Evolutionary conservation across 2,888 invertebrate genomes (phyloP).

Genomic region (Mactromeris polynyma): DNA sequence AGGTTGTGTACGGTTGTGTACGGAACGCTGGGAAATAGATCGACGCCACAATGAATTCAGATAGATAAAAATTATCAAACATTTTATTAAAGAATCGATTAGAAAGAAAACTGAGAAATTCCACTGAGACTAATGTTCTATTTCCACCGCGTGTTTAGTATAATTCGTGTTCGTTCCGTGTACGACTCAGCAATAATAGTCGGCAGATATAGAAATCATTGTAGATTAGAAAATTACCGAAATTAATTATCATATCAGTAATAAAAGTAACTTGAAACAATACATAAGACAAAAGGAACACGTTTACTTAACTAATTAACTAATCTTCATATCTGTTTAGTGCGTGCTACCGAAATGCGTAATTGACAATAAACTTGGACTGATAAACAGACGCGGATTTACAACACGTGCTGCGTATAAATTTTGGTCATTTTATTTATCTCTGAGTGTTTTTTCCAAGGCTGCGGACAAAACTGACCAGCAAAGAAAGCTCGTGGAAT

Average conservation of each 20-base stretch:
- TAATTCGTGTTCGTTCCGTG: background rate
- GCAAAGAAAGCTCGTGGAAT: background rate
- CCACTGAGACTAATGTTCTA: background rate
- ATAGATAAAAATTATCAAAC: no score
- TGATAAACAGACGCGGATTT: no score
- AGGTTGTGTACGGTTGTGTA: no score
- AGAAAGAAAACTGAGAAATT: background rate
- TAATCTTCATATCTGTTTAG: background rate
- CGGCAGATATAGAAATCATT: background rate
- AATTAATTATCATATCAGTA: slow-evolving; percentile 11
- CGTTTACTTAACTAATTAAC: background rate
- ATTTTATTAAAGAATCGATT: background rate
- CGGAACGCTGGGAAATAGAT: no score
- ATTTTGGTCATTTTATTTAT: no score
- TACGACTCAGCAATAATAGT: background rate
- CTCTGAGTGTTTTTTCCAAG: no score
- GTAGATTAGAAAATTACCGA: background rate
- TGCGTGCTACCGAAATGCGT: background rate
- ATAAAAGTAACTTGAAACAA: background rate
- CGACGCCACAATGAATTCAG: no score
- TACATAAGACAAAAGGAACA: background rate
- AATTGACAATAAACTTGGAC: background rate
- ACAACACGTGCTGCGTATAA: no score
- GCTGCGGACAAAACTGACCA: background rate
- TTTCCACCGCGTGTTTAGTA: background rate